Evolutionary conservation across 2,888 invertebrate species (phyloP).

Genomic region (Fragum fragum): DNA sequence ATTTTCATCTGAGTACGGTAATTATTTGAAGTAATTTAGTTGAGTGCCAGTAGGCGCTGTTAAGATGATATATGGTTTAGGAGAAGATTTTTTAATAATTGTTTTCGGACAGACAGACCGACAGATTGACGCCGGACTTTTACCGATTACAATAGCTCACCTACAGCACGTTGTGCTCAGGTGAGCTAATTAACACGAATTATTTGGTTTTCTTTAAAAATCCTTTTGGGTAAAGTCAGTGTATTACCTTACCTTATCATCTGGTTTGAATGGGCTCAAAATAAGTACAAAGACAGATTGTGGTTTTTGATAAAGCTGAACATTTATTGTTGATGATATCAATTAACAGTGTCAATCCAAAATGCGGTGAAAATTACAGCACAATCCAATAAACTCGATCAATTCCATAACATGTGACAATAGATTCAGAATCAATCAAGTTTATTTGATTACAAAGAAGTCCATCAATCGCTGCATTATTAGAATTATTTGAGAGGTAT

Average conservation of each 20-base stretch:
- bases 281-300: not conserved
- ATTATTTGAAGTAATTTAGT: too few species aligned
- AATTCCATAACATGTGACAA: not conserved
- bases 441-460: not conserved
- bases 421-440: not conserved
- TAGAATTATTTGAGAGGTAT: too few species aligned
- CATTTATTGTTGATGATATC: slow-evolving; percentile 31
- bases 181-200: not conserved
- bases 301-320: slow-evolving; percentile 25
- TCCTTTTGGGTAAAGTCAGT: too few species aligned
- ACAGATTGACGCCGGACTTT: not conserved
- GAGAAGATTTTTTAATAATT: not conserved
- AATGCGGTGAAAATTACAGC: slow-evolving; percentile 18
- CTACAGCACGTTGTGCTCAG: not conserved
- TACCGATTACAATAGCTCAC: not conserved
- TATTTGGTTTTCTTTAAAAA: too few species aligned
- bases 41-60: too few species aligned
- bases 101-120: not conserved
- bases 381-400: not conserved
- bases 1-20: too few species aligned
- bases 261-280: too few species aligned
- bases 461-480: not conserved
- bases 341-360: slow-evolving; percentile 32
- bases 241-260: too few species aligned
- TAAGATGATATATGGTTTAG: too few species aligned